Evolutionary conservation across 2,797 vertebrate genomes (phyloP).

Genomic region (Pipistrellus kuhlii): DNA sequence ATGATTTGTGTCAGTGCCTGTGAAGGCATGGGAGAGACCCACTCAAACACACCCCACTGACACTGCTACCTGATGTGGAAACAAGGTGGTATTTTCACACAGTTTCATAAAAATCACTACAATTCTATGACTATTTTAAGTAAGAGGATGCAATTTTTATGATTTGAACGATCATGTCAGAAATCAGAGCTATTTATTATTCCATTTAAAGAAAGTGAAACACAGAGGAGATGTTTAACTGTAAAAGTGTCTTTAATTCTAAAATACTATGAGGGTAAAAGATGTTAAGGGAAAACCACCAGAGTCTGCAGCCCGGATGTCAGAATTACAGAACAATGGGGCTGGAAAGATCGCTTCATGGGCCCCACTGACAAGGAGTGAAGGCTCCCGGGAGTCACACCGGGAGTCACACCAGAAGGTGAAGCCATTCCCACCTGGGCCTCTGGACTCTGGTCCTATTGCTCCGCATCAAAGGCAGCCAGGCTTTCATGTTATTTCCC

Average conservation of each 20-base stretch:
- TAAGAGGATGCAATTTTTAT: neutral
- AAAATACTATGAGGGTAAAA: neutral
- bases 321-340: conserved; percentile 5
- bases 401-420: accelerated
- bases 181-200: conserved; percentile 46
- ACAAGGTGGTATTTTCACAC: neutral
- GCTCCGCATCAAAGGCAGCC: too few species aligned
- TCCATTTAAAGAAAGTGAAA: conserved; percentile 50
- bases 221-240: conserved; percentile 10
- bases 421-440: neutral
- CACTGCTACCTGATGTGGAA: neutral
- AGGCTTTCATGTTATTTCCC: neutral
- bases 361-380: neutral
- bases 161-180: neutral
- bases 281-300: neutral
- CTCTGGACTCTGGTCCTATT: neutral
- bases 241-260: neutral
- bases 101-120: neutral
- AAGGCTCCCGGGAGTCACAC: neutral
- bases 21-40: neutral
- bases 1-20: neutral
- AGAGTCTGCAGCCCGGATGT: neutral
- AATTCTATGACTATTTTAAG: neutral
- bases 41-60: neutral
- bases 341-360: neutral